Evolutionary conservation across 2,888 invertebrate genomes (phyloP).

Genomic region (Nemotelus pantherinus): DNA sequence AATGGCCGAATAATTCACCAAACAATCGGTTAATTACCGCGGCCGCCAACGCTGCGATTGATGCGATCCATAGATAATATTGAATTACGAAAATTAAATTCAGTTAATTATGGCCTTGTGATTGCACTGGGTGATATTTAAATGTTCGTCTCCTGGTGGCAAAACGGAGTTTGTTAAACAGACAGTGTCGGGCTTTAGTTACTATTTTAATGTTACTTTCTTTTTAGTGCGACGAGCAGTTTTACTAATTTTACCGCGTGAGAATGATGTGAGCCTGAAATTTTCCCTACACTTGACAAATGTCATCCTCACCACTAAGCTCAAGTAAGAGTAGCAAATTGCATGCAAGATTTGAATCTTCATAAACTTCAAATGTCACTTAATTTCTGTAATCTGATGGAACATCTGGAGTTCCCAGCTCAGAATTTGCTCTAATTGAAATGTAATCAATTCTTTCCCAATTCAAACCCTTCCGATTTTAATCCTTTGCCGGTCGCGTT

Average conservation of each 20-base stretch:
- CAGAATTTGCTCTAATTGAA: constrained; percentile 22
- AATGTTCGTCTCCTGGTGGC: neutral
- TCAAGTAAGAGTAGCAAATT: too few species aligned
- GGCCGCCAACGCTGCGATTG: constrained; percentile 32
- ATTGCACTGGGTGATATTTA: constrained; percentile 9
- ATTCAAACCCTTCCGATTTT: constrained; percentile 18
- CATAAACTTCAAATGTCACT: too few species aligned
- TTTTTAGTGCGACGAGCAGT: too few species aligned
- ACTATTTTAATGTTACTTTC: too few species aligned
- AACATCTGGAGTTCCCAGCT: constrained; percentile 30
- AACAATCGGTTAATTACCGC: constrained; percentile 42
- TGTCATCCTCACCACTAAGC: too few species aligned
- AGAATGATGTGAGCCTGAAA: too few species aligned
- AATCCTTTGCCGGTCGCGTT: constrained; percentile 14
- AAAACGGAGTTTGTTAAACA: neutral
- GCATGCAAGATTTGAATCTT: too few species aligned
- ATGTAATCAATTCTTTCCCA: constrained; percentile 32
- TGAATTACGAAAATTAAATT: constrained; percentile 42
- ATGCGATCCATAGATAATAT: constrained; percentile 32
- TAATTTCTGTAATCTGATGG: neutral
- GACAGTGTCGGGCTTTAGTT: too few species aligned
- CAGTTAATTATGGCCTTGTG: constrained; percentile 36
- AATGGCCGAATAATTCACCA: constrained; percentile 37
- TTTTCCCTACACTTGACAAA: too few species aligned
- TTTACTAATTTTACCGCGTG: too few species aligned